Conservation (phyloP, 2,113 vertebrate genomes). For the Amphiprion ocellaris region DNA sequence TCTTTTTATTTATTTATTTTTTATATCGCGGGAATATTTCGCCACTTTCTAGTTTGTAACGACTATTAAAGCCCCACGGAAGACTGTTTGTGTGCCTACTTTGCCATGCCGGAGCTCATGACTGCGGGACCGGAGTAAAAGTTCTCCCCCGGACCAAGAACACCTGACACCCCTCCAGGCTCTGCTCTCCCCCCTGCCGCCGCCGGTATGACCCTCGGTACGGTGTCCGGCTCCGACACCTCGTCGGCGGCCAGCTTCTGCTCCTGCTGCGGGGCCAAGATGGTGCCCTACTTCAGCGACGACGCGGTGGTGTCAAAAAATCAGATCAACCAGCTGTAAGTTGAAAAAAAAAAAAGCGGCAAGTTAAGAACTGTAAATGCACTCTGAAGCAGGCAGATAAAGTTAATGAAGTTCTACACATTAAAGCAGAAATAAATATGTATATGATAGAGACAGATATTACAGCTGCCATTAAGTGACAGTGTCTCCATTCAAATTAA, state of each 20-base stretch:
- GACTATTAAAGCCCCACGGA: neutral
- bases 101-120: slow-evolving; percentile 41
- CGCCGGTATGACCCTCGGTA: slow-evolving; percentile 86
- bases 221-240: slow-evolving; percentile 74
- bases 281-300: slow-evolving; percentile 94
- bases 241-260: slow-evolving; percentile 80
- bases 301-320: slow-evolving; percentile 92
- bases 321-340: slow-evolving; percentile 95
- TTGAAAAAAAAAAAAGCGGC: slow-evolving; percentile 44
- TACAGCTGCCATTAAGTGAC: too few relatives aligned
- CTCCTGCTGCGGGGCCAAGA: slow-evolving; percentile 87
- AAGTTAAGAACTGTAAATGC: too few relatives aligned
- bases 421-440: too few relatives aligned
- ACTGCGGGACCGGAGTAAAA: slow-evolving; percentile 44
- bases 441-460: too few relatives aligned
- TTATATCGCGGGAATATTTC: slow-evolving; percentile 18
- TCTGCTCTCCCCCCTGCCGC: neutral
- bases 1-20: neutral
- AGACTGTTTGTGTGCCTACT: neutral
- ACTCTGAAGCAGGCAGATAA: neutral
- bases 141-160: slow-evolving; percentile 11
- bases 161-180: slow-evolving; percentile 35
- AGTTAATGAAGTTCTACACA: neutral
- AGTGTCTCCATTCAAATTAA: too few relatives aligned
- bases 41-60: neutral